Evolutionary conservation across 2,888 invertebrate species (phyloP), one percentile per base, ranked within the genome.

Genomic region (Drosophila putrida): DNA sequence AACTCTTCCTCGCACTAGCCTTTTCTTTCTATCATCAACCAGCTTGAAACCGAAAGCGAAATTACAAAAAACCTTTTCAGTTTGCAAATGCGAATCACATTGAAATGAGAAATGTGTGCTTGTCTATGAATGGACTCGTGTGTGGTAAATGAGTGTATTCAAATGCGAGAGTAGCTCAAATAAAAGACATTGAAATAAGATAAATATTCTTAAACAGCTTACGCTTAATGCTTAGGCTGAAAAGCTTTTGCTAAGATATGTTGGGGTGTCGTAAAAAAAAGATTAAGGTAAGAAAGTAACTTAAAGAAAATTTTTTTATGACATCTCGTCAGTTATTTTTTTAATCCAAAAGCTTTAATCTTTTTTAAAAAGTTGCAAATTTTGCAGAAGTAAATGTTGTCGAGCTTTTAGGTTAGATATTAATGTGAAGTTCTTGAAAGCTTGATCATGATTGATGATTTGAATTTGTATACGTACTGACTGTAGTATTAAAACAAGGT

Each of bases 1-100:
- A 69, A 69, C 62, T 62, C 61, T 39, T 28, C n/a, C 44, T 35
- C 31, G 9, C 4, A 20, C 20, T 20, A 2, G n/a, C 13, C 9
- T 8, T 13, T 4, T 15, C 47, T 15, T 5, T 6, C 10, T 15
- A 31, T 0, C 15, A 6, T 47, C 31, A 15, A 10, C 9, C 39
- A n/a, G 25, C 46, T 39, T 33, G 49, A 47, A 50, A 20, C 41
- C 47, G n/a, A n/a, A n/a, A n/a, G n/a, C 41, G 33, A 75, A 79
- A 71, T 67, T 71, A 50, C 64, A 79, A 71, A 67, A 62, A 59
- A 58, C 74, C 64, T 68, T 73, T 78, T 60, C 55, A 36, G 51
- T 57, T 41, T 58, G 38, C 58, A 49, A 68, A 64, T 76, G 64
- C 61, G 58, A 75, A 57, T 62, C 61, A 59, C 68, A 65, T 68